Evolutionary conservation across 1,140 invertebrate genomes (phyloP).

Genomic region (Drosophila trapezifrons): DNA sequence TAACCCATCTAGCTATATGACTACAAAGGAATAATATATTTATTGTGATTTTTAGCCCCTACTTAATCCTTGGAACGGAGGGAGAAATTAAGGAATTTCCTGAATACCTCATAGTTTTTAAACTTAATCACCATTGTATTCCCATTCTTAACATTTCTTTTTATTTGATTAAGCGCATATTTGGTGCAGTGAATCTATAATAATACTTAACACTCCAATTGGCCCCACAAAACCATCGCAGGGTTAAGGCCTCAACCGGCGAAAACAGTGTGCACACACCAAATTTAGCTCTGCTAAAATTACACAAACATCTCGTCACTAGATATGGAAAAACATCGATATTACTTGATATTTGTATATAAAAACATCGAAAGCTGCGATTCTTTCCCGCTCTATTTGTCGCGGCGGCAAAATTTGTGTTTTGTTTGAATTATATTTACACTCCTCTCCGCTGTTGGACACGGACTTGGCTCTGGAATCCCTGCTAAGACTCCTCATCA

Average conservation of each 20-base stretch:
- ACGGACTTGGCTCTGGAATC: background rate
- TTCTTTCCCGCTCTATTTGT: background rate
- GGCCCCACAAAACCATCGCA: background rate
- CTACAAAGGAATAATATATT: conserved; percentile 1
- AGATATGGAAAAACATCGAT: background rate
- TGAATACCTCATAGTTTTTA: too few relatives aligned
- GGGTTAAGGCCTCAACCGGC: background rate
- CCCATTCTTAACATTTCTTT: too few relatives aligned
- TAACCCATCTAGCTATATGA: conserved; percentile 36
- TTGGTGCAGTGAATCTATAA: too few relatives aligned
- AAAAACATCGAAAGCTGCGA: background rate
- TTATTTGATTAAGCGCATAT: too few relatives aligned
- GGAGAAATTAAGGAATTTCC: background rate
- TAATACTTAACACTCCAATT: background rate
- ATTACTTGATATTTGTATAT: background rate
- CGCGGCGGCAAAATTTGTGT: background rate
- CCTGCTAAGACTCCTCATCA: too few relatives aligned
- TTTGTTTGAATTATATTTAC: background rate
- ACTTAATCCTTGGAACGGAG: too few relatives aligned
- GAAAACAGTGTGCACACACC: background rate
- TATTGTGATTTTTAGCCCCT: background rate
- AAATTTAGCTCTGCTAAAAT: background rate
- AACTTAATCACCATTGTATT: too few relatives aligned
- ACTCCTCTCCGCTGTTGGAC: too few relatives aligned
- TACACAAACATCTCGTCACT: too few relatives aligned